These are phyloP conservation scores for Oncorhynchus nerka DNA, from an alignment of 2,113 vertebrate genomes.

Conservation along the genomic window DNA sequence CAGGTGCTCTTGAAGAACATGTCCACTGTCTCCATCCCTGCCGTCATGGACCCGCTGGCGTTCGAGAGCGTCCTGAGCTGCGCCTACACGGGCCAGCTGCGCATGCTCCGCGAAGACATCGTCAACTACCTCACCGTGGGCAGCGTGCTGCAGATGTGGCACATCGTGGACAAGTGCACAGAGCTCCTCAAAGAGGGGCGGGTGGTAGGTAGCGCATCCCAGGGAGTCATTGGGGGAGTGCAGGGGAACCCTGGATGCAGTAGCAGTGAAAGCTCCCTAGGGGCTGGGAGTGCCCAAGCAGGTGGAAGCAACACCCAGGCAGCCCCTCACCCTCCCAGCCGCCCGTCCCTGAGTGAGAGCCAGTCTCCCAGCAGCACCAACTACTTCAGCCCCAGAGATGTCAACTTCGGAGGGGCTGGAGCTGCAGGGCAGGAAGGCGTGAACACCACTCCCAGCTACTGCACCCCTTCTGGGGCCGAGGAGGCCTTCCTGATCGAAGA, in stretches of 20 bases:
- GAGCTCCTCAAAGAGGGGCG: slow-evolving; percentile 83
- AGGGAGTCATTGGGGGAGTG: slow-evolving; percentile 1
- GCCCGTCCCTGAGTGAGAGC: slow-evolving; percentile 77
- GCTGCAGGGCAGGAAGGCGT: slow-evolving; percentile 40
- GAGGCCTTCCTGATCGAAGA: slow-evolving; percentile 70
- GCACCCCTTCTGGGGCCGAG: slow-evolving; percentile 70
- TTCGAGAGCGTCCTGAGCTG: slow-evolving; percentile 89
- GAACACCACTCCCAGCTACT: slow-evolving; percentile 73
- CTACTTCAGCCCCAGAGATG: slow-evolving; percentile 86
- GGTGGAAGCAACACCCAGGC: slow-evolving; percentile 53
- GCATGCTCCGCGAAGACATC: slow-evolving; percentile 85
- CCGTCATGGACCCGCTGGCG: slow-evolving; percentile 86
- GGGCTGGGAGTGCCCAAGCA: slow-evolving; percentile 31
- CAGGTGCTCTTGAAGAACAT: slow-evolving; percentile 91
- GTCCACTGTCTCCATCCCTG: slow-evolving; percentile 85
- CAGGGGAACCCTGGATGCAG: slow-evolving; percentile 45
- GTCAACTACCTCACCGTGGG: slow-evolving; percentile 93
- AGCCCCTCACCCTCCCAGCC: slow-evolving; percentile 56
- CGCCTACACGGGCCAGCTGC: slow-evolving; percentile 86
- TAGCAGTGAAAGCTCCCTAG: slow-evolving; percentile 32
- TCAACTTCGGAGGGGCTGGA: slow-evolving; percentile 50
- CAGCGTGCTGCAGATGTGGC: slow-evolving; percentile 96
- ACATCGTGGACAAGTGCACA: slow-evolving; percentile 94
- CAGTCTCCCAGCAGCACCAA: slow-evolving; percentile 91
- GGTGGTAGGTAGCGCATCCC: slow-evolving; percentile 45